phyloP scores from a whole-genome alignment of 2,797 vertebrate species.

The Trachurus trachurus region DNA sequence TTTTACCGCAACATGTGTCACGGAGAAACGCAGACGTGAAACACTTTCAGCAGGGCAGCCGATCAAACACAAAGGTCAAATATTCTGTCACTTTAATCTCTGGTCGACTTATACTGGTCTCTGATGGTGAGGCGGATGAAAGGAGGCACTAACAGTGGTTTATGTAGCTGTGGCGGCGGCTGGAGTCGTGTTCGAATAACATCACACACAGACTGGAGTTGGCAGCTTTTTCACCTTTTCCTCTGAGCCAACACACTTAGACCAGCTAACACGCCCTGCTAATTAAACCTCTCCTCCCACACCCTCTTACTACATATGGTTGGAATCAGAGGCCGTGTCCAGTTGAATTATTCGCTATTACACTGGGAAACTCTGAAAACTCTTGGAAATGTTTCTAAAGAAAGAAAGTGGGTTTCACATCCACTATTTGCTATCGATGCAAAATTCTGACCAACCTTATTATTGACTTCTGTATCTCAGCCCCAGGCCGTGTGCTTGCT shows the following conservation, averaged over 20 bases:
- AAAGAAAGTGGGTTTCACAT: not conserved
- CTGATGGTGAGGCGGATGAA: slow-evolving; percentile 4
- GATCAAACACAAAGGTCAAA: slow-evolving; percentile 11
- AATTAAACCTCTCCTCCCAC: slow-evolving; percentile 60
- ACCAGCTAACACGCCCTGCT: slow-evolving; percentile 60
- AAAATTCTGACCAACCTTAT: not conserved
- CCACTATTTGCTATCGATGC: not conserved
- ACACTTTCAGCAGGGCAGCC: not conserved
- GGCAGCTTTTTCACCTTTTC: slow-evolving; percentile 46
- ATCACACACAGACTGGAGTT: slow-evolving; percentile 34
- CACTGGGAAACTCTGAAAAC: slow-evolving; percentile 25
- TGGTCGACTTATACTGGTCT: not conserved
- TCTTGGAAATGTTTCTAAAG: slow-evolving; percentile 16
- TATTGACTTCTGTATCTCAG: not conserved
- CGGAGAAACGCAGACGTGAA: not conserved
- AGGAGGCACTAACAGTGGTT: not conserved
- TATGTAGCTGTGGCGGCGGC: slow-evolving; percentile 10
- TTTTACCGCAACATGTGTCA: slow-evolving; percentile 11
- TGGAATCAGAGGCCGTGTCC: slow-evolving; percentile 57
- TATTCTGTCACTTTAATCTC: slow-evolving; percentile 3
- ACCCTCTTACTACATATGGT: slow-evolving; percentile 62
- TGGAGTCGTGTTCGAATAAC: slow-evolving; percentile 18
- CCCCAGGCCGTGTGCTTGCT: not conserved
- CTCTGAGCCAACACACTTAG: slow-evolving; percentile 40
- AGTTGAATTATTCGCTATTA: slow-evolving; percentile 32